phyloP scores from a whole-genome alignment of 2,113 vertebrate genomes.

The Microcebus murinus region DNA sequence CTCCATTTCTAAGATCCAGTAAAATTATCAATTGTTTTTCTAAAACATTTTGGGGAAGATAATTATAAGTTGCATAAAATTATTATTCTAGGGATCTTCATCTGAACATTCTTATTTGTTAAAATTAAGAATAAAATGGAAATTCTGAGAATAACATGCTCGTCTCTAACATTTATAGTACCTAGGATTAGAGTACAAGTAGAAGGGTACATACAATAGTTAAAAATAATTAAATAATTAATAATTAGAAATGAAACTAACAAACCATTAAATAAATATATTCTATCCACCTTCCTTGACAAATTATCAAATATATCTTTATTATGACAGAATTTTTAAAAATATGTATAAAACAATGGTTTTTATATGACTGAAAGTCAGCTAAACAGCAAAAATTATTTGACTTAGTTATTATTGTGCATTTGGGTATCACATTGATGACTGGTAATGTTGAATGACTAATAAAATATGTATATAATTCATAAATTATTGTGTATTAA shows the following conservation, averaged over 20 bases:
- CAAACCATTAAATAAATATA: neutral
- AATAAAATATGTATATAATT: constrained; percentile 25
- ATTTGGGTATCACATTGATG: neutral
- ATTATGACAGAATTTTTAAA: neutral
- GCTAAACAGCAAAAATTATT: neutral
- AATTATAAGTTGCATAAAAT: neutral
- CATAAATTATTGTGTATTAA: constrained; percentile 8
- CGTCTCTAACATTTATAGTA: neutral
- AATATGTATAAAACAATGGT: neutral
- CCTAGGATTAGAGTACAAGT: neutral
- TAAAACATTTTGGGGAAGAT: neutral
- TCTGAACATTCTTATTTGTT: neutral
- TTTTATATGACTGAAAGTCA: constrained; percentile 25
- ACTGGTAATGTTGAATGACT: neutral
- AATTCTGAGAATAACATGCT: neutral
- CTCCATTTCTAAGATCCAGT: neutral
- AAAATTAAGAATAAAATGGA: constrained; percentile 45
- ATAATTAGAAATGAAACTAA: neutral
- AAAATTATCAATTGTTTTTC: constrained; percentile 14
- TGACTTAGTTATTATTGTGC: neutral
- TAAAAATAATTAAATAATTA: neutral
- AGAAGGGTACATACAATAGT: neutral
- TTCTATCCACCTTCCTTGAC: neutral
- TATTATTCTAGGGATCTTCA: neutral
- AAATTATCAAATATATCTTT: neutral